These are phyloP conservation scores for Artibeus jamaicensis DNA, from an alignment of 2,797 vertebrate species.

Conservation along the genomic window DNA sequence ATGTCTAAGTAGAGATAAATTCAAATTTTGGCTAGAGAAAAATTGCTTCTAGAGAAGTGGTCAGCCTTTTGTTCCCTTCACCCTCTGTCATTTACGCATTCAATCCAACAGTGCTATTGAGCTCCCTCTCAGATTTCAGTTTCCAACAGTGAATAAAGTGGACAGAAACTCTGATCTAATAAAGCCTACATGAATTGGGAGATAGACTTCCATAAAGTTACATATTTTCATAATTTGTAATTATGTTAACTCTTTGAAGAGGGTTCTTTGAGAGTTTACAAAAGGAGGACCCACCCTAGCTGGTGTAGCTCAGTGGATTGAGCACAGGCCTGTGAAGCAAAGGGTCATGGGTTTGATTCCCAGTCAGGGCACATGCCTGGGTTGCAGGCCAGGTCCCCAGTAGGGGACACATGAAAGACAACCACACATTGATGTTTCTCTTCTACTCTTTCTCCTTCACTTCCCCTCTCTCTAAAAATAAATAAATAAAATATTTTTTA, in stretches of 20 bases:
- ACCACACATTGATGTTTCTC: no score
- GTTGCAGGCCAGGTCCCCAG: no score
- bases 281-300: neutral
- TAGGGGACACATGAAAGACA: no score
- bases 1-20: neutral
- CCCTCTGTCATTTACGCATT: fast-evolving
- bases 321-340: no score
- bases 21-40: neutral
- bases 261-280: neutral
- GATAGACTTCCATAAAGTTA: neutral
- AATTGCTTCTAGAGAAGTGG: neutral
- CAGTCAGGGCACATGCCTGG: no score
- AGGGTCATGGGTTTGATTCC: no score
- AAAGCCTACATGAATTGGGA: neutral
- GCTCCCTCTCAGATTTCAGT: neutral
- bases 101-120: fast-evolving
- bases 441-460: no score
- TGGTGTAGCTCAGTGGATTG: no score
- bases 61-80: neutral
- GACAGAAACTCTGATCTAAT: neutral
- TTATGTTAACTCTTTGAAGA: neutral
- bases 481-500: no score
- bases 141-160: neutral
- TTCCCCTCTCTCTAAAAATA: no score
- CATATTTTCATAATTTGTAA: neutral